Evolutionary conservation across 2,113 vertebrate genomes (phyloP).

Genomic region (Leuciscus idus): DNA sequence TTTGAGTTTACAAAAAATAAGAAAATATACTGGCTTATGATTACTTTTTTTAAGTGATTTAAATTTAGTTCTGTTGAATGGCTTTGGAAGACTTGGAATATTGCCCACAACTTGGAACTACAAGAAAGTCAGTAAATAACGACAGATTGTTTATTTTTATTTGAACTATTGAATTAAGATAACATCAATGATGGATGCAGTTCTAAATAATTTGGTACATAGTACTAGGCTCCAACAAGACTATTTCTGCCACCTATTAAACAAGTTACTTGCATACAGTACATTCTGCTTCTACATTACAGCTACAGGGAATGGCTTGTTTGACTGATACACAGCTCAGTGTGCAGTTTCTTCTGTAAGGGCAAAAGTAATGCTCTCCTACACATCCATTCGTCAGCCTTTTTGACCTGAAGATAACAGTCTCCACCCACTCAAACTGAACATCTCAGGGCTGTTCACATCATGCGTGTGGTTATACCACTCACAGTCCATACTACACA

Average conservation of each 20-base stretch:
- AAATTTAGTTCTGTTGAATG: too few species aligned
- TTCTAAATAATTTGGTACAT: neutral
- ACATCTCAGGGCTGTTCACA: neutral
- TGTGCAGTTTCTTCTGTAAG: neutral
- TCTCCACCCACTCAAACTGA: constrained; percentile 5
- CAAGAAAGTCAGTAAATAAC: too few species aligned
- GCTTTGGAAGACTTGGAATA: too few species aligned
- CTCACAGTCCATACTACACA: neutral
- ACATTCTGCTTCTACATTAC: neutral
- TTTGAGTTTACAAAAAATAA: neutral
- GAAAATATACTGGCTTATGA: too few species aligned
- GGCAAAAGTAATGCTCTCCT: neutral
- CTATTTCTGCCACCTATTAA: too few species aligned
- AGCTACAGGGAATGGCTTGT: neutral
- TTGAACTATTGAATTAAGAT: too few species aligned
- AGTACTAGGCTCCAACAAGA: too few species aligned
- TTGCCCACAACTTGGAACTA: too few species aligned
- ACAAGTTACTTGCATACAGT: neutral
- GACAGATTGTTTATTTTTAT: too few species aligned
- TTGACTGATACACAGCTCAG: neutral
- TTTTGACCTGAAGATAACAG: neutral
- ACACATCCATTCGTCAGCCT: constrained; percentile 1
- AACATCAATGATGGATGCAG: neutral
- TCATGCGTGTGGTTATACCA: neutral
- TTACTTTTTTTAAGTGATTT: too few species aligned